phyloP scores from a whole-genome alignment of 2,888 invertebrate genomes.

The Drosophila lutescens region DNA sequence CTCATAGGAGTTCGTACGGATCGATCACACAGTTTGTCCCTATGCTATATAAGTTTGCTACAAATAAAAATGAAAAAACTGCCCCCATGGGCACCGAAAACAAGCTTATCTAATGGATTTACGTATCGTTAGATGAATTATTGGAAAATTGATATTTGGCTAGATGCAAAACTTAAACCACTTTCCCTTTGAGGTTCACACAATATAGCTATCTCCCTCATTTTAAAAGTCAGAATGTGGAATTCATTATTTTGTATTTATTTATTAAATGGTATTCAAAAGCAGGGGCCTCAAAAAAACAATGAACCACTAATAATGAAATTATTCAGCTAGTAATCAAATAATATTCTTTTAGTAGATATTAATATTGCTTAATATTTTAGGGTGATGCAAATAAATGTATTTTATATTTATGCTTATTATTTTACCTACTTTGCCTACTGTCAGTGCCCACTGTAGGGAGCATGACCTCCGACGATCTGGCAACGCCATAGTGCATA shows the following conservation, averaged over 20 bases:
- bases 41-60: slow-evolving; percentile 52
- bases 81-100: slow-evolving; percentile 26
- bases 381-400: too few species aligned
- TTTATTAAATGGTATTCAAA: too few species aligned
- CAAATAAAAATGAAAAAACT: slow-evolving; percentile 28
- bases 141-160: too few species aligned
- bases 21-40: slow-evolving; percentile 38
- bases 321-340: too few species aligned
- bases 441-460: not conserved
- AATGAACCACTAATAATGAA: too few species aligned
- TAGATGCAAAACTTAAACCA: too few species aligned
- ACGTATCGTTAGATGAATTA: too few species aligned
- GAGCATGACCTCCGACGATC: not conserved
- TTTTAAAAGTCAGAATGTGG: not conserved
- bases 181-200: not conserved
- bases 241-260: too few species aligned
- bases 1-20: slow-evolving; percentile 30
- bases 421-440: not conserved
- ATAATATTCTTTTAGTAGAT: too few species aligned
- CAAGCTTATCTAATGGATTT: not conserved
- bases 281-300: not conserved
- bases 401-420: too few species aligned
- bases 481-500: slow-evolving; percentile 10
- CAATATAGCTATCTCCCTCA: slow-evolving; percentile 2
- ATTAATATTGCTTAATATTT: too few species aligned